phyloP scores from a whole-genome alignment of 2,888 invertebrate species.

The Entomobrya proxima region DNA sequence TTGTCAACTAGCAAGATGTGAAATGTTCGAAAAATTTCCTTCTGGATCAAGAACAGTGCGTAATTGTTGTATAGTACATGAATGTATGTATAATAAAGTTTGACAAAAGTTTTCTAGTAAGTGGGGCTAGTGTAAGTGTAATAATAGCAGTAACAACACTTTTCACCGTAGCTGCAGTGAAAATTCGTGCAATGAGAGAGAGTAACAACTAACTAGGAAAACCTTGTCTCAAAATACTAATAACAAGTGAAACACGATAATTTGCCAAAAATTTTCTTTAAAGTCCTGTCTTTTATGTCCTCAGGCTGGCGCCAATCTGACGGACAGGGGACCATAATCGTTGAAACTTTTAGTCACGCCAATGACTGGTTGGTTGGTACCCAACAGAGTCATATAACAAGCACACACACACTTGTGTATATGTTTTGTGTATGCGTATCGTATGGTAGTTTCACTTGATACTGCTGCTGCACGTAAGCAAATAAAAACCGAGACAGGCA shows the following conservation, averaged over 20 bases:
- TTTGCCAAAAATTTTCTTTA: conserved; percentile 66
- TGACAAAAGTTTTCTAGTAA: conserved; percentile 19
- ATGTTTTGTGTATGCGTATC: conserved; percentile 19
- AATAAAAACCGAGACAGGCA: conserved; percentile 49
- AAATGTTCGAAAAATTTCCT: conserved; percentile 15
- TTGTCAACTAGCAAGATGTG: background rate
- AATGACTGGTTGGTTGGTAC: conserved; percentile 62
- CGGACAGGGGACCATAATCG: conserved; percentile 71
- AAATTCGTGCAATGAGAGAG: background rate
- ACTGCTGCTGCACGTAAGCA: conserved; percentile 36
- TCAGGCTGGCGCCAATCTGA: conserved; percentile 73
- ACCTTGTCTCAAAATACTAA: conserved; percentile 45
- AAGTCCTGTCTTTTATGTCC: conserved; percentile 67
- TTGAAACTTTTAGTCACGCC: conserved; percentile 72
- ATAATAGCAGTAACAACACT: background rate
- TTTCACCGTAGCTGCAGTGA: background rate
- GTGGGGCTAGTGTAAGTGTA: background rate
- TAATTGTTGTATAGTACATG: conserved; percentile 1
- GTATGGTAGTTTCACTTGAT: conserved; percentile 35
- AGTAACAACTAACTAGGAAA: conserved; percentile 47
- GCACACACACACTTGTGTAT: conserved; percentile 29
- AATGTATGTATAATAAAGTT: background rate
- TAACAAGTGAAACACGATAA: conserved; percentile 64
- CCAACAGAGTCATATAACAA: conserved; percentile 52
- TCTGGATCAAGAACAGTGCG: conserved; percentile 33